Percentiles rank a stretch among this genome's conserved stretches.
Evolutionary conservation across 2,888 invertebrate species (phyloP).

Genomic region (Hypselothyrea guttata): DNA sequence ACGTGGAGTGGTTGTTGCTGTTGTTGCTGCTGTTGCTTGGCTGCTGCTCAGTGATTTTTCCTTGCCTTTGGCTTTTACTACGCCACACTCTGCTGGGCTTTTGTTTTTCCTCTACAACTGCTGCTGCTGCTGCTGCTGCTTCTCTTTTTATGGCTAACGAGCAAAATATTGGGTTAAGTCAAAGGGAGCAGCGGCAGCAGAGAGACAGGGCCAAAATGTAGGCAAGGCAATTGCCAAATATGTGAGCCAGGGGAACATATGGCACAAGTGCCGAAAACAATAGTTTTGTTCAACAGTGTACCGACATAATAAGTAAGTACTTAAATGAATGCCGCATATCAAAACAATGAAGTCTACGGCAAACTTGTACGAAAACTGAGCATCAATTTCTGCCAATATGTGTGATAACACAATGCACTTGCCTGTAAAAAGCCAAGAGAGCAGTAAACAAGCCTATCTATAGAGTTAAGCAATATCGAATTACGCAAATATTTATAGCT

Average conservation of each 20-base stretch:
- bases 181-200: slow-evolving; percentile 17
- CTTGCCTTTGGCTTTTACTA: slow-evolving; percentile 75
- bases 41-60: slow-evolving; percentile 69
- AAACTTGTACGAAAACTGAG: too few species aligned
- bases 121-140: too few species aligned
- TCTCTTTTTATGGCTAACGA: slow-evolving; percentile 66
- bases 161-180: slow-evolving; percentile 76
- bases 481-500: slow-evolving; percentile 1
- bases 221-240: slow-evolving; percentile 43
- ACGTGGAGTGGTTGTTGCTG: slow-evolving; percentile 21
- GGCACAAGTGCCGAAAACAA: slow-evolving; percentile 19
- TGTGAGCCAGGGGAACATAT: slow-evolving; percentile 1
- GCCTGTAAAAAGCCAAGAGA: too few species aligned
- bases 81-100: slow-evolving; percentile 63
- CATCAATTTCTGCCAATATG: too few species aligned
- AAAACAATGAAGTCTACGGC: too few species aligned
- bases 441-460: too few species aligned
- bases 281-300: slow-evolving; percentile 18
- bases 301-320: slow-evolving; percentile 37
- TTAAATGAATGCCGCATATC: too few species aligned
- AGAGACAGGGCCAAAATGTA: neutral
- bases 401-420: too few species aligned
- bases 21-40: slow-evolving; percentile 36
- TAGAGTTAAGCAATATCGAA: neutral
- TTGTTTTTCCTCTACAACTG: slow-evolving; percentile 59